phyloP scores from a whole-genome alignment of 1,140 invertebrate species.

The Macrosteles quadrilineatus region DNA sequence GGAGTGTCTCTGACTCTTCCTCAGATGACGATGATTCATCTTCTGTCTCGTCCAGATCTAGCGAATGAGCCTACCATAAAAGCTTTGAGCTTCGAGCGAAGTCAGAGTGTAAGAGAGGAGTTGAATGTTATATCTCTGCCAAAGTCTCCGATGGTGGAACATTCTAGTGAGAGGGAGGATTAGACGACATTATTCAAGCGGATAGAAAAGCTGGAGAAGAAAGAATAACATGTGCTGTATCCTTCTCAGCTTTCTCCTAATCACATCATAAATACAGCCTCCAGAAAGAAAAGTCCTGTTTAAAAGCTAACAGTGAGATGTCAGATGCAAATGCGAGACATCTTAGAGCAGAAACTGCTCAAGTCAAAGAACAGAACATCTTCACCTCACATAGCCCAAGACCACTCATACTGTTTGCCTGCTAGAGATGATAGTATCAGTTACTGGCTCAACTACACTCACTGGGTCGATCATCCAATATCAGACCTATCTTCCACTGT shows the following conservation, averaged over 20 bases:
- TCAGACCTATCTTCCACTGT: too few relatives aligned
- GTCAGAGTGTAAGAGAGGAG: slow-evolving; percentile 40
- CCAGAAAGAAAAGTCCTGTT: background rate
- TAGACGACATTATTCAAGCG: background rate
- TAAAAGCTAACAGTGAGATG: background rate
- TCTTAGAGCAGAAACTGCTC: background rate
- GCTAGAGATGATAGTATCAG: slow-evolving; percentile 51
- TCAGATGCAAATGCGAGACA: slow-evolving; percentile 1
- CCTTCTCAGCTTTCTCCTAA: slow-evolving; percentile 10
- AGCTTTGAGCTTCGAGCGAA: slow-evolving; percentile 35
- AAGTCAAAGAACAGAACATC: background rate
- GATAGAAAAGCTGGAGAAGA: background rate
- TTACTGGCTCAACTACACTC: too few relatives aligned
- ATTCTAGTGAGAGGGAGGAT: background rate
- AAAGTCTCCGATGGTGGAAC: background rate
- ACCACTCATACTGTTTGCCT: slow-evolving; percentile 81
- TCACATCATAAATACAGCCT: background rate
- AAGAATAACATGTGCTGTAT: background rate
- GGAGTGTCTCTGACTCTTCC: background rate
- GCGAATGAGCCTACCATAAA: background rate
- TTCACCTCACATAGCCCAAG: slow-evolving; percentile 58
- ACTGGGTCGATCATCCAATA: too few relatives aligned
- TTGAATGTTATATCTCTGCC: slow-evolving; percentile 33
- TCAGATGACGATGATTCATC: background rate
- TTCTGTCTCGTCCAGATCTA: background rate